Conservation (phyloP, 2,797 vertebrate species). For the Merluccius polli region DNA sequence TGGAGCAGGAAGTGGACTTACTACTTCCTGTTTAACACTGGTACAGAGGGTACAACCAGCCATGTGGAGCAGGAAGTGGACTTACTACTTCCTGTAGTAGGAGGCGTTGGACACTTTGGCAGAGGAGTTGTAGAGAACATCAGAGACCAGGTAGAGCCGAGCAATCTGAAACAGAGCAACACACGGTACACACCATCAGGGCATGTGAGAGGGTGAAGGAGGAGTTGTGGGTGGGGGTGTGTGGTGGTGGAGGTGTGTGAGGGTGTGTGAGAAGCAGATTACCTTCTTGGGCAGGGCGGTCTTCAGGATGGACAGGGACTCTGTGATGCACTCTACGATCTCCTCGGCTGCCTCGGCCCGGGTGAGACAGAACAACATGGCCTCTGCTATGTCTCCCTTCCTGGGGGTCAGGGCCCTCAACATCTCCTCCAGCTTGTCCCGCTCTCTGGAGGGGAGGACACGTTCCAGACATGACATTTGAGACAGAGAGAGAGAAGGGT, state of each 20-base stretch:
- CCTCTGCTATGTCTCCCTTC: slow-evolving; percentile 92
- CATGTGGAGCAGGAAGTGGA: slow-evolving; percentile 30
- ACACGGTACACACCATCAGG: not conserved
- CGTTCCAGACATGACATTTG: too few species aligned
- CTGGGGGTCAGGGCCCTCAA: slow-evolving; percentile 89
- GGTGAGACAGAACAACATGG: slow-evolving; percentile 95
- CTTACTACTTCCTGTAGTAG: slow-evolving; percentile 99
- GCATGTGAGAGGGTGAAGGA: not conserved
- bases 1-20: too few species aligned
- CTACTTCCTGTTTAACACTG: too few species aligned
- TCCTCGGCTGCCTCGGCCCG: slow-evolving; percentile 96
- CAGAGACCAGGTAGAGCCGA: slow-evolving; percentile 94
- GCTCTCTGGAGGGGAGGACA: slow-evolving; percentile 75
- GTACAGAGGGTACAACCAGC: too few species aligned
- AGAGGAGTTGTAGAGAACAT: slow-evolving; percentile 97
- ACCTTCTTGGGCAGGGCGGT: slow-evolving; percentile 98
- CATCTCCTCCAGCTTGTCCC: slow-evolving; percentile 95
- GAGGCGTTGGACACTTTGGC: slow-evolving; percentile 98
- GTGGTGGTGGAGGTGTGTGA: not conserved
- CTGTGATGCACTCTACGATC: slow-evolving; percentile 95
- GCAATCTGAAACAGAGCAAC: slow-evolving; percentile 81
- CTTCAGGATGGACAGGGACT: slow-evolving; percentile 95
- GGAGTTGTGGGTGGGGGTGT: not conserved
- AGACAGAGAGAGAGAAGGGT: too few species aligned
- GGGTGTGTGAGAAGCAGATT: slow-evolving; percentile 5